These are phyloP conservation scores for Mesoclemmys tuberculata DNA, from an alignment of 2,113 vertebrate genomes.

Conservation along the genomic window DNA sequence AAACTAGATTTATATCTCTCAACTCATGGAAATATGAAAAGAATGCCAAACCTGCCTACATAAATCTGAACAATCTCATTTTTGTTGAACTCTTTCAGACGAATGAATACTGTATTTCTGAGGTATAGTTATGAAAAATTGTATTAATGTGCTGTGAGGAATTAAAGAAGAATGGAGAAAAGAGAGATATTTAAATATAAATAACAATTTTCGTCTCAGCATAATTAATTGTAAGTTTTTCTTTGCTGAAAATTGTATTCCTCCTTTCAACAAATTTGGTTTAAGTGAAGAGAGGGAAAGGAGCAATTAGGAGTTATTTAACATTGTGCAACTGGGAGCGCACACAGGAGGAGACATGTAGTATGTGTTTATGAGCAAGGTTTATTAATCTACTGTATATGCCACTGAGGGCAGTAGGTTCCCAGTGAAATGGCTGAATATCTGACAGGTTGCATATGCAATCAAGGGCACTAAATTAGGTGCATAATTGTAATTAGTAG, in stretches of 20 bases:
- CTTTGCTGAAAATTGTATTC: background rate
- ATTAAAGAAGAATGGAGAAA: background rate
- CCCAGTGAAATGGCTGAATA: background rate
- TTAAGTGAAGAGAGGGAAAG: background rate
- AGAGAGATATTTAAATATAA: background rate
- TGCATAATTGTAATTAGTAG: background rate
- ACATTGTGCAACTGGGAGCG: background rate
- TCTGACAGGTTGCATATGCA: background rate
- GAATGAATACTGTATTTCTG: background rate
- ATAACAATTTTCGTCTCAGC: background rate
- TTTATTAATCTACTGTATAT: background rate
- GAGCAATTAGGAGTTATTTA: background rate
- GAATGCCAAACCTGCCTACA: slow-evolving; percentile 51
- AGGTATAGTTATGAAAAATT: background rate
- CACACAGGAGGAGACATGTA: background rate
- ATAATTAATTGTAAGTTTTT: background rate
- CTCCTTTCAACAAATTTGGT: background rate
- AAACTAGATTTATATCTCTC: slow-evolving; percentile 12
- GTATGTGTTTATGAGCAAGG: background rate
- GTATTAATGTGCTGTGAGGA: background rate
- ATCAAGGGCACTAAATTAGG: background rate
- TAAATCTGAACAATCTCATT: slow-evolving; percentile 18
- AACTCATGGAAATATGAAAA: slow-evolving; percentile 47
- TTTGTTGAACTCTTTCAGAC: slow-evolving; percentile 12
- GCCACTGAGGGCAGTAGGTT: background rate